A percentile compares a stretch with the other conserved stretches of the same genome.
Conservation (phyloP, 2,797 vertebrate species). For the Propithecus deckenii region DNA sequence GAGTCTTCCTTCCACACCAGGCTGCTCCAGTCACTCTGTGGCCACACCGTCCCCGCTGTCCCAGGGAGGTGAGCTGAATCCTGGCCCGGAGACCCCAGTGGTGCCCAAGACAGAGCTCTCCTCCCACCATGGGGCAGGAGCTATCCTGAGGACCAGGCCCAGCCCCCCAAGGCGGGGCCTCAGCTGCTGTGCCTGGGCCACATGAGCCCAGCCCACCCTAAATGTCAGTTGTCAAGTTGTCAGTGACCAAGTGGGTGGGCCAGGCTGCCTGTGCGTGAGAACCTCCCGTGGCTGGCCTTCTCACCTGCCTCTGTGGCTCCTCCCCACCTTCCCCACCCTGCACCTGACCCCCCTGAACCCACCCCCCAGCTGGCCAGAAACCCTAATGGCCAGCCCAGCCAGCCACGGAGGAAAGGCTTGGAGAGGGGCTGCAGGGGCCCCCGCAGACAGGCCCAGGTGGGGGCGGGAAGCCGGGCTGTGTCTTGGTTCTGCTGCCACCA, state of each 20-base stretch:
- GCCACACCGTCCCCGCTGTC: neutral
- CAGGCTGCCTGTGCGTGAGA: constrained; percentile 87
- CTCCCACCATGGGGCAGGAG: fast-evolving
- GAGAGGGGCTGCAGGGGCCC: neutral
- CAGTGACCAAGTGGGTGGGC: neutral
- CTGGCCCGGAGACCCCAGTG: neutral
- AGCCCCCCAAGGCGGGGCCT: neutral
- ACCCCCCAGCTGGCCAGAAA: neutral
- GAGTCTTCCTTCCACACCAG: neutral
- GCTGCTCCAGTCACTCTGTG: fast-evolving
- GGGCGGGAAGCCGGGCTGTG: neutral
- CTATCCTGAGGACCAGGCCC: neutral
- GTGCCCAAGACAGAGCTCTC: fast-evolving
- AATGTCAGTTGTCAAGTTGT: constrained; percentile 31
- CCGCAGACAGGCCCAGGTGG: neutral
- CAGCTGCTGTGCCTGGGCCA: constrained; percentile 84
- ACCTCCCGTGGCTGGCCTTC: constrained; percentile 84
- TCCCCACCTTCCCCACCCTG: fast-evolving
- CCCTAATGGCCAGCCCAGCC: neutral
- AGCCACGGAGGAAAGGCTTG: neutral
- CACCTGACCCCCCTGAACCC: neutral
- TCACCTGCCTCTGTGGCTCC: constrained; percentile 83
- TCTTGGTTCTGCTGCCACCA: neutral
- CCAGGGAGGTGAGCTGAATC: neutral
- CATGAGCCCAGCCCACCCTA: constrained; percentile 76